Evolutionary conservation across 2,888 invertebrate genomes (phyloP).

Genomic region (Mimachlamys varia): DNA sequence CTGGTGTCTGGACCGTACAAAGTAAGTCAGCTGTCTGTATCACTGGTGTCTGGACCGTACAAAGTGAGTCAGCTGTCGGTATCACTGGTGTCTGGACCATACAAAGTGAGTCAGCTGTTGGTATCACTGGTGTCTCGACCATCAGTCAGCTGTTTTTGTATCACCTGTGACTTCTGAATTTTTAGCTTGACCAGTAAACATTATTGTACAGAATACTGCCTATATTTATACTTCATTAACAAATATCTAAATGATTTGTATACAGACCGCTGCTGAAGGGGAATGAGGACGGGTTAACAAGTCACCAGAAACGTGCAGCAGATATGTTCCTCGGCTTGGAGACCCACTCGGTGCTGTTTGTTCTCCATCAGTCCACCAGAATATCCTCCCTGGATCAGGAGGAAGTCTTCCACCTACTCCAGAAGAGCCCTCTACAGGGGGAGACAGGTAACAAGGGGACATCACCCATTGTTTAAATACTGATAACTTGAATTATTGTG

Average conservation of each 20-base stretch:
- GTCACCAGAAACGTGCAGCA: constrained; percentile 65
- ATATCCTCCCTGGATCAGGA: constrained; percentile 70
- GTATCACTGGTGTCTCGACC: too few relatives aligned
- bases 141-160: too few relatives aligned
- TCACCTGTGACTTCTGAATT: too few relatives aligned
- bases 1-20: too few relatives aligned
- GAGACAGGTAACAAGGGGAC: constrained; percentile 47
- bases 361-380: constrained; percentile 74
- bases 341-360: constrained; percentile 76
- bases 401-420: constrained; percentile 74
- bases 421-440: constrained; percentile 66
- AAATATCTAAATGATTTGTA: not conserved
- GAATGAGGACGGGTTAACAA: constrained; percentile 44
- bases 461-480: not conserved
- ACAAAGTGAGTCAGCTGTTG: too few relatives aligned
- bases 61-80: too few relatives aligned
- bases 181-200: too few relatives aligned
- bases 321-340: constrained; percentile 74
- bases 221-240: too few relatives aligned
- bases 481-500: not conserved
- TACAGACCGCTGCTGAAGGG: constrained; percentile 58
- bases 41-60: too few relatives aligned
- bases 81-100: too few relatives aligned
- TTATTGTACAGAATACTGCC: too few relatives aligned
- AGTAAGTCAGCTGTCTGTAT: too few relatives aligned